These are phyloP conservation scores for Theonella swinhoei DNA, from an alignment of 37 sponge, comb jelly and placozoan species.

Conservation along the genomic window DNA sequence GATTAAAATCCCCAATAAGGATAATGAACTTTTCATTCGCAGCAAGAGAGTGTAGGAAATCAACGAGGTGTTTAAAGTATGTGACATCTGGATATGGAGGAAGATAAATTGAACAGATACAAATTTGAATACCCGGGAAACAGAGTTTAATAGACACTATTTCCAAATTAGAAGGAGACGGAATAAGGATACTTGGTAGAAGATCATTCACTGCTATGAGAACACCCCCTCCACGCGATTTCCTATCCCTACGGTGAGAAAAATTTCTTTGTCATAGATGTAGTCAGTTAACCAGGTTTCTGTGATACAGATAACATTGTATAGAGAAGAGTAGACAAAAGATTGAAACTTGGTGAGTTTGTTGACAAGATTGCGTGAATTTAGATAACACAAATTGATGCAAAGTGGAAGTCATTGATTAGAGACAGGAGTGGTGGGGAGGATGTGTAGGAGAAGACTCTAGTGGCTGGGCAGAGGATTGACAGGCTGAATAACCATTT, in stretches of 20 bases:
- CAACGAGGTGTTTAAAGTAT: not conserved
- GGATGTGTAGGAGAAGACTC: not conserved
- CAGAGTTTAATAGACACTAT: slow-evolving; percentile 9
- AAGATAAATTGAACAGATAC: slow-evolving; percentile 18
- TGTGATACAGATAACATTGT: slow-evolving; percentile 21
- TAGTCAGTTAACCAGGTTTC: slow-evolving; percentile 33
- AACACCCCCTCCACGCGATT: slow-evolving; percentile 47
- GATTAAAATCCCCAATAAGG: slow-evolving; percentile 53
- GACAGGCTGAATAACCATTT: not conserved
- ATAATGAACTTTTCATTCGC: not conserved
- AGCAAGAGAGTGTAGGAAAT: not conserved
- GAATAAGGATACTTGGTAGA: slow-evolving; percentile 10
- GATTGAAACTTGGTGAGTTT: slow-evolving; percentile 21
- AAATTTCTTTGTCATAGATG: slow-evolving; percentile 33
- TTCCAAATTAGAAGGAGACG: slow-evolving; percentile 22
- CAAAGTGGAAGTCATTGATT: not conserved
- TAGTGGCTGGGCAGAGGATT: not conserved
- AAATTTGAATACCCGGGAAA: not conserved
- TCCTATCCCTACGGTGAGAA: slow-evolving; percentile 39
- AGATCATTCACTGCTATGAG: slow-evolving; percentile 38
- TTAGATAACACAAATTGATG: not conserved
- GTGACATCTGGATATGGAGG: slow-evolving; percentile 1
- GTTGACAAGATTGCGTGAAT: slow-evolving; percentile 40
- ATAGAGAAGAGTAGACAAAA: slow-evolving; percentile 9
- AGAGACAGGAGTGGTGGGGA: not conserved